Evolutionary conservation across 2,797 vertebrate genomes (phyloP), one percentile per base, ranked within the genome.

Genomic region (Rhadinocentrus ornatus): DNA sequence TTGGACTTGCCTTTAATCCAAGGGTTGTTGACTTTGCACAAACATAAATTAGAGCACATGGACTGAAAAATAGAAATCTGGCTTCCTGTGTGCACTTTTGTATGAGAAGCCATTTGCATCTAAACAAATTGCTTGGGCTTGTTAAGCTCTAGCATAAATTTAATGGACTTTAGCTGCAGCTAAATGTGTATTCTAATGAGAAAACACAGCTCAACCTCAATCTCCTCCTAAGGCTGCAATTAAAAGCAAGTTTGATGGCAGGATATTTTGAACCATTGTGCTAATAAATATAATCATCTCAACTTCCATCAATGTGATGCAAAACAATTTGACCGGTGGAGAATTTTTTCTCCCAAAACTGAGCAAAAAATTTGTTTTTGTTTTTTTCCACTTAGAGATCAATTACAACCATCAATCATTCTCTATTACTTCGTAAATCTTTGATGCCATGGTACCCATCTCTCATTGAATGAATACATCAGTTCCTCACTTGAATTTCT

Each of bases 341-440:
- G 24, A n/a, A 63, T 22, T 32, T 46, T 72, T 62, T 48, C 24
- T 34, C 15, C 13, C 12, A 15, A 68, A 66, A 59, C 22, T 18
- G 58, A 13, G 37, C 50, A 29, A 8, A 34, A 39, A 4, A 15
- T 66, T 12, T 27, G n/a, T 12, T 56, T 48, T 11, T 71, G 11
- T 7, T 41, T 39, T 11, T 41, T 41, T 55, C 54, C 46, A 64
- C 26, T 13, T n/a, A 65, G 20, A 50, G 39, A 70, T 78, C 63
- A 73, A 27, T 73, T 68, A 58, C 32, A 56, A 56, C 66, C 71
- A 55, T 73, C 65, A 78, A 34, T 82, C 67, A 72, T 62, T 78
- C 59, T 26, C 48, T 9, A 3, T 60, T 35, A 56, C n/a, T 72
- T 12, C 27, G 72, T 78, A 9, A 59, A 75, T 78, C 27, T 71